These are phyloP conservation scores for Catajapyx aquilonaris DNA, from an alignment of 1,140 invertebrate genomes.

Conservation along the genomic window DNA sequence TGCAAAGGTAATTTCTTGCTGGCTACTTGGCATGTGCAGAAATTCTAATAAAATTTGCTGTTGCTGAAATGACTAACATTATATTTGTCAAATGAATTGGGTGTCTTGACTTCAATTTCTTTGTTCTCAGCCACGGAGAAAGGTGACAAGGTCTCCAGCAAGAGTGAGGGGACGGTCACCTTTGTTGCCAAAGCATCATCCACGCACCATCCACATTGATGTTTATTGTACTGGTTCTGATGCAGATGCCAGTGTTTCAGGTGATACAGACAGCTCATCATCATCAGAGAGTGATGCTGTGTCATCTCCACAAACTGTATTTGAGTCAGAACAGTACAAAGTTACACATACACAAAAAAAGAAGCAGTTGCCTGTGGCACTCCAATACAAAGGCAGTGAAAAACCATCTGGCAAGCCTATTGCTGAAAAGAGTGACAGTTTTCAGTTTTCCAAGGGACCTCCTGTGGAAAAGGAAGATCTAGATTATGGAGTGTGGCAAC, in stretches of 20 bases:
- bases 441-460: no score
- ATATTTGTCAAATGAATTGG: no score
- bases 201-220: conserved; percentile 50
- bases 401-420: conserved; percentile 6
- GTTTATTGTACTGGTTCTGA: conserved; percentile 53
- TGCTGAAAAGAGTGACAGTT: conserved; percentile 1
- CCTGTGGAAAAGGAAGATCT: no score
- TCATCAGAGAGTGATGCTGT: conserved; percentile 16
- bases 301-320: conserved; percentile 37
- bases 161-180: conserved; percentile 13
- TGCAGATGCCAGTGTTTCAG: conserved; percentile 23
- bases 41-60: no score
- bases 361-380: conserved; percentile 21
- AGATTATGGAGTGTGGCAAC: not conserved
- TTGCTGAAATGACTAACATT: no score
- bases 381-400: conserved; percentile 1
- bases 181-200: conserved; percentile 22
- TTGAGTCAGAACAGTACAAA: conserved; percentile 33
- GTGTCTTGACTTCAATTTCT: no score
- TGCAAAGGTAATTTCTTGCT: no score
- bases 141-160: conserved; percentile 11
- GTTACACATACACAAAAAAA: conserved; percentile 30
- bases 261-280: conserved; percentile 13
- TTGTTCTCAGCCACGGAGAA: conserved; percentile 9
- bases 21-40: no score